Percentiles rank a stretch among this genome's conserved stretches.
These are phyloP conservation scores for Notarius quadriscutis DNA, from an alignment of 2,113 vertebrate species.

Conservation along the genomic window DNA sequence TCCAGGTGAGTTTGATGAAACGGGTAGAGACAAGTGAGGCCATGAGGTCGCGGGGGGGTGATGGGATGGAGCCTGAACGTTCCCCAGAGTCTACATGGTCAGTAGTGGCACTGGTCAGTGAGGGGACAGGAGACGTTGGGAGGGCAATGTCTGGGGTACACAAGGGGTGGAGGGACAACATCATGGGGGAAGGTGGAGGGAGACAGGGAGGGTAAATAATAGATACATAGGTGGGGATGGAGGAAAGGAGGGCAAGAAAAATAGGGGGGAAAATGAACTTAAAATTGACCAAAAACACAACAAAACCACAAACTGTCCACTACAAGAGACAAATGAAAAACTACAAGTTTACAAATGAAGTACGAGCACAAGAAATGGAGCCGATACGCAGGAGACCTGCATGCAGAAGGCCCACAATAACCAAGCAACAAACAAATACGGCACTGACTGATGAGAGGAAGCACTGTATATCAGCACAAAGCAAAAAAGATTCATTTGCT, in stretches of 20 bases:
- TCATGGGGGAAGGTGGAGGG: constrained; percentile 19
- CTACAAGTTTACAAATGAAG: constrained; percentile 41
- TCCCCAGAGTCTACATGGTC: constrained; percentile 73
- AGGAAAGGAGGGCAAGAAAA: constrained; percentile 20
- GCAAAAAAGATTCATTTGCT: constrained; percentile 14
- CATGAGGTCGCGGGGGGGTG: constrained; percentile 91
- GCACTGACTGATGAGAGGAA: constrained; percentile 35
- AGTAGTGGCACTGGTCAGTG: constrained; percentile 57
- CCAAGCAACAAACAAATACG: constrained; percentile 3
- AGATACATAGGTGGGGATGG: constrained; percentile 33
- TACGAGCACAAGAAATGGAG: constrained; percentile 29
- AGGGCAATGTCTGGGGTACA: constrained; percentile 52
- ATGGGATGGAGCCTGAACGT: constrained; percentile 82
- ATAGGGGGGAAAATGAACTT: constrained; percentile 28
- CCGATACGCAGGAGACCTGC: constrained; percentile 6
- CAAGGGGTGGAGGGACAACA: constrained; percentile 17
- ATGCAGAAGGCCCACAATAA: constrained; percentile 29
- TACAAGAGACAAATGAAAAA: constrained; percentile 41
- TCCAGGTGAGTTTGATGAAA: constrained; percentile 97
- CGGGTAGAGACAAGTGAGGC: constrained; percentile 96
- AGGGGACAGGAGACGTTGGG: constrained; percentile 48
- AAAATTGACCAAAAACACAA: constrained; percentile 48
- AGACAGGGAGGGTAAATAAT: constrained; percentile 41
- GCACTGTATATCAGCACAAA: constrained; percentile 35
- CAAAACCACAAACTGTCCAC: constrained; percentile 35